Evolutionary conservation across 2,113 vertebrate species (phyloP), one percentile per base, ranked within the genome.

Genomic region (Syngnathoides biaculeatus): DNA sequence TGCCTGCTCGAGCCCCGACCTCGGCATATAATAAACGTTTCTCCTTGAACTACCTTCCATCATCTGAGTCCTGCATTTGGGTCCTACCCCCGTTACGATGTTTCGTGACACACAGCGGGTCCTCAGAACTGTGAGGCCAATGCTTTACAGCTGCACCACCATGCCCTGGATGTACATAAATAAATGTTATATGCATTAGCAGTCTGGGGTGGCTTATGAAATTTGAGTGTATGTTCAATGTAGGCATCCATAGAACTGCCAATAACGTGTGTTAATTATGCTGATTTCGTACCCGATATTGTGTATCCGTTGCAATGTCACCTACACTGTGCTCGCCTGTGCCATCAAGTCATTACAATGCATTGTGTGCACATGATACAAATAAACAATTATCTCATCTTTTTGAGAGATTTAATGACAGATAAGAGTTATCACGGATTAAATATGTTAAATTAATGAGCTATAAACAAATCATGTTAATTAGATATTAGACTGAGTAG

Each of bases 211-310:
- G 24, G 55, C 47, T 62, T 65, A 71, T 76, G 74, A 64, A 65
- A 68, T 47, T 42, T 80, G 65, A 69, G 74, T 84, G 76, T 73
- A 59, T 70, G 24, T 68, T 80, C 76, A 78, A 81, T 79, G 55
- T 73, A 73, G 24, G 13, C 67, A 67, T 77, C 63, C 53, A 39
- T 50, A 61, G 52, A 20, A 40, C 50, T 47, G 30, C n/a, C 19
- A 72, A 68, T 55, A 71, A 74, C 76, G 79, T 62, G 64, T 76
- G 24, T 69, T 73, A 65, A 87, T 84, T 78, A 74, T 64, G 42
- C 7, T 12, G 5, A 10, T 75, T 55, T 84, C 62, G 65, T 55
- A 56, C 48, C 69, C 67, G 76, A 82, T 77, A 74, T 30, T 39
- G 64, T 35, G 8, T 50, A 72, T 61, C 13, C 15, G 27, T 40